Percentiles rank a stretch among this genome's conserved stretches.
These are phyloP conservation scores for Megaceryle alcyon DNA, from an alignment of 2,797 vertebrate species.

Conservation along the genomic window DNA sequence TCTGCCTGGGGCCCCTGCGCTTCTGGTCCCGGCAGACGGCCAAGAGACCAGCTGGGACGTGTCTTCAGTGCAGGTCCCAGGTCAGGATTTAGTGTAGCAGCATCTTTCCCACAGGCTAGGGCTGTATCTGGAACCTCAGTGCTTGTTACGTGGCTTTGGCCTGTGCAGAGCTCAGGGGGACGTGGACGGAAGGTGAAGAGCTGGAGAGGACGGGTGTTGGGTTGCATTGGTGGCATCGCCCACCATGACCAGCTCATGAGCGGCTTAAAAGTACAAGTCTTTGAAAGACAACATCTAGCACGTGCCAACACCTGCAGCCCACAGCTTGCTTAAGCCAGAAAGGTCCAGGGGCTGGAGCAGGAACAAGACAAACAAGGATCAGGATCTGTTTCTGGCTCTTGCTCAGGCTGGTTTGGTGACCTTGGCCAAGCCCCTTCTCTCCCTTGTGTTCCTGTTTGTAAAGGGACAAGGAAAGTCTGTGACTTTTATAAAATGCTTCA, in stretches of 20 bases:
- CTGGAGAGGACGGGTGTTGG: neutral
- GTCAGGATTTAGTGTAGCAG: neutral
- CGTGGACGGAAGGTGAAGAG: neutral
- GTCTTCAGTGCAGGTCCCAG: constrained; percentile 2
- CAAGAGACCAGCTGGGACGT: neutral
- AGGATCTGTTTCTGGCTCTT: neutral
- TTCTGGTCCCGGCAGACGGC: neutral
- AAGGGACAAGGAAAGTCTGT: constrained; percentile 7
- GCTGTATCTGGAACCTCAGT: fast-evolving
- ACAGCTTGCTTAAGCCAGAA: neutral
- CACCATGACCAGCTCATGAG: neutral
- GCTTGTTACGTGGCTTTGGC: neutral
- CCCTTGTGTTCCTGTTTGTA: constrained; percentile 17
- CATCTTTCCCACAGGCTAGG: neutral
- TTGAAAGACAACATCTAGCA: neutral
- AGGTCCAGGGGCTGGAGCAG: neutral
- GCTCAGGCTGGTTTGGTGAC: neutral
- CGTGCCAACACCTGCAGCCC: constrained; percentile 21
- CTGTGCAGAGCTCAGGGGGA: neutral
- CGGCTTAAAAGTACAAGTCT: neutral
- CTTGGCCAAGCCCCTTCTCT: constrained; percentile 8
- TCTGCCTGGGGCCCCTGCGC: neutral
- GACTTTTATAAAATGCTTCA: constrained; percentile 32
- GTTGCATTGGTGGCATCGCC: fast-evolving
- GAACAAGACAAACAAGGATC: neutral